A percentile compares a stretch with the other conserved stretches of the same genome.
phyloP scores from a whole-genome alignment of 2,888 invertebrate species.

The Harmothoe impar region DNA sequence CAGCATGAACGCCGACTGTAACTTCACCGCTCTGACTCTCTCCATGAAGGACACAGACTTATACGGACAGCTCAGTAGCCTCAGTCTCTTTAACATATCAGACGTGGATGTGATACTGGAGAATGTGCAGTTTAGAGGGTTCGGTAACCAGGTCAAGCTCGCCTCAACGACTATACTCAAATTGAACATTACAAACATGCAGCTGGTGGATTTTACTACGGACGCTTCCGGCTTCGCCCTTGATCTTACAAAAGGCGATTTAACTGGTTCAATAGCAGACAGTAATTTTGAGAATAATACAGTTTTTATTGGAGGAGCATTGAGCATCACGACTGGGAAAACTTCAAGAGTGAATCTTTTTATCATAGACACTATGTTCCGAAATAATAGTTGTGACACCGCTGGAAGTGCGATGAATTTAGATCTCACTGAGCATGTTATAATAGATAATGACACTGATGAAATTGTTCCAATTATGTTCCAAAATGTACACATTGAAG shows the following conservation, averaged over 20 bases:
- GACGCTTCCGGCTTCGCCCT: background rate
- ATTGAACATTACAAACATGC: background rate
- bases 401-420: constrained; percentile 55
- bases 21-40: background rate
- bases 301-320: constrained; percentile 12
- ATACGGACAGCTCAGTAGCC: background rate
- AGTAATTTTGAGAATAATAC: background rate
- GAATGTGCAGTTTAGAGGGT: background rate
- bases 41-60: background rate
- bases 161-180: background rate
- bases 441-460: background rate
- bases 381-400: constrained; percentile 11
- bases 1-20: background rate
- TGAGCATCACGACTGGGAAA: background rate
- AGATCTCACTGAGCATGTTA: background rate
- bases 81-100: background rate
- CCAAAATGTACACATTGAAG: background rate
- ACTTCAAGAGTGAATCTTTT: background rate
- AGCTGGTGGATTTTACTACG: constrained; percentile 10
- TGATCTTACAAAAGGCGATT: background rate
- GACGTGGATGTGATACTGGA: background rate
- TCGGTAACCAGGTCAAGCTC: background rate
- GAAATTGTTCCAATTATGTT: background rate
- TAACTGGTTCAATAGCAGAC: background rate
- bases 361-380: constrained; percentile 5